These are phyloP conservation scores for Onychostoma macrolepis DNA, from an alignment of 2,113 vertebrate genomes.

Conservation along the genomic window DNA sequence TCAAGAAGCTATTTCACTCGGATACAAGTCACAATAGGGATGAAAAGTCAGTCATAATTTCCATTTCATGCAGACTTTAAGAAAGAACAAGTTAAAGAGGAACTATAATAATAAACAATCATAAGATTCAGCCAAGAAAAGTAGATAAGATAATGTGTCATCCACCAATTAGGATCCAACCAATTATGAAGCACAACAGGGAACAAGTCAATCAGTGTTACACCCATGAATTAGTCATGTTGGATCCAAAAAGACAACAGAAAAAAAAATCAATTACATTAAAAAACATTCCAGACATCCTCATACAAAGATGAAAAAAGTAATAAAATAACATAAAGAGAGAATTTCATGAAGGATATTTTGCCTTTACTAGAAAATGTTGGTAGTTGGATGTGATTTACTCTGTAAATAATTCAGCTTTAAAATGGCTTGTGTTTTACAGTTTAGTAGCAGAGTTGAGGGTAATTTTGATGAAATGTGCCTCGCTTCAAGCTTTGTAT, in stretches of 20 bases:
- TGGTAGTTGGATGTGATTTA: neutral
- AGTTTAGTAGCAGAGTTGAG: neutral
- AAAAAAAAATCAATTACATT: neutral
- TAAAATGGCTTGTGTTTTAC: slow-evolving; percentile 4
- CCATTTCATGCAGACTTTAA: neutral
- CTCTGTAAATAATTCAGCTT: slow-evolving; percentile 10
- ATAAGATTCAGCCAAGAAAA: neutral
- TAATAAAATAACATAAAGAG: neutral
- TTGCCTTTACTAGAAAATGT: neutral
- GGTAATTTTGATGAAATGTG: slow-evolving; percentile 14
- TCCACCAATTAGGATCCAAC: neutral
- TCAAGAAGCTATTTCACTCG: neutral
- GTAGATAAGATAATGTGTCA: neutral
- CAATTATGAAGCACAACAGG: neutral
- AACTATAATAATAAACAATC: neutral
- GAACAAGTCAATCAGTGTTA: neutral
- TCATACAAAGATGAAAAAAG: neutral
- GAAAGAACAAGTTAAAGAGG: neutral
- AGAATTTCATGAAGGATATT: neutral
- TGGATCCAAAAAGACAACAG: neutral
- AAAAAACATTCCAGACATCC: neutral
- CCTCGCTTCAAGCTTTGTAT: neutral
- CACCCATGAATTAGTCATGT: neutral
- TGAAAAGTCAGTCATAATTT: neutral
- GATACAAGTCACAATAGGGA: neutral